Percentiles rank a stretch among this genome's conserved stretches.
Conservation (phyloP, 1,140 invertebrate genomes). For the Microplitis demolitor region DNA sequence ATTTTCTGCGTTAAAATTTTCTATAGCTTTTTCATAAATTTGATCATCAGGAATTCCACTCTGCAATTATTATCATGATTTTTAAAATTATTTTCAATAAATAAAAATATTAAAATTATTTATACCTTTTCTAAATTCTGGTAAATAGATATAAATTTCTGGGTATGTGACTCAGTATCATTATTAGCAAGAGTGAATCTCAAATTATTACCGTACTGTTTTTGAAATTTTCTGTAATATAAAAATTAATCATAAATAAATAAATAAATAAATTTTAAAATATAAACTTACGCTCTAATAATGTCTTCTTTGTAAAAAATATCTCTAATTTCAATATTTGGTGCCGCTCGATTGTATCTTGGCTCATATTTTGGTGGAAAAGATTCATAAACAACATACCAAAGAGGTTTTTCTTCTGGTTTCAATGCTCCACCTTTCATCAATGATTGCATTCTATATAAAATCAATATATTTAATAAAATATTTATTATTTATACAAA, state of each 20-base stretch:
- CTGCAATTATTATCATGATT: constrained; percentile 21
- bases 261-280: neutral
- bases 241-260: neutral
- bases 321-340: constrained; percentile 64
- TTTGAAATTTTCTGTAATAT: constrained; percentile 68
- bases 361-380: constrained; percentile 86
- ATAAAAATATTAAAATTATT: neutral
- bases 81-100: neutral
- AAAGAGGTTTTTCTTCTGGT: constrained; percentile 80
- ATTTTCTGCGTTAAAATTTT: constrained; percentile 14
- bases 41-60: constrained; percentile 9
- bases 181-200: constrained; percentile 61
- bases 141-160: constrained; percentile 67
- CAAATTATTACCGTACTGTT: constrained; percentile 58
- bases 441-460: constrained; percentile 61
- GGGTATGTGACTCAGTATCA: constrained; percentile 61
- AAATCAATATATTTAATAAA: neutral
- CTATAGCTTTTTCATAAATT: constrained; percentile 27
- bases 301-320: constrained; percentile 89
- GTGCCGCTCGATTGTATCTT: constrained; percentile 67
- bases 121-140: constrained; percentile 57
- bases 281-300: constrained; percentile 75
- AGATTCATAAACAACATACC: constrained; percentile 85
- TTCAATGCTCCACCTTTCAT: constrained; percentile 75
- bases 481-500: neutral